These are phyloP conservation scores for Delichon dasypus DNA, from an alignment of 2,797 vertebrate species.

Conservation along the genomic window DNA sequence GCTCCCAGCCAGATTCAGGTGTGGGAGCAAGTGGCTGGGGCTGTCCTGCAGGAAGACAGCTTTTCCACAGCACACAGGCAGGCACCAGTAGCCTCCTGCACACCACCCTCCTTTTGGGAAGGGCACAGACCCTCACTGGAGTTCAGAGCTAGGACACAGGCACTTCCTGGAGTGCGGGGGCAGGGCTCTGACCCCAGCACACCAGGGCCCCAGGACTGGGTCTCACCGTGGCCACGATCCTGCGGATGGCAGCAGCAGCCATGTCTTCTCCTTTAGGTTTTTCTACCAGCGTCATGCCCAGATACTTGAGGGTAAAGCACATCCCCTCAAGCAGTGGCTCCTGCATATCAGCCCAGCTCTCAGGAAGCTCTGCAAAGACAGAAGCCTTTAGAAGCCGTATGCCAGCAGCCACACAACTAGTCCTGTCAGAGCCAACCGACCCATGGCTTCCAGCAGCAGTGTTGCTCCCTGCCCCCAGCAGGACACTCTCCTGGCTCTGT, in stretches of 20 bases:
- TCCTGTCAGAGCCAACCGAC: neutral
- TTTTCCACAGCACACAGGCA: neutral
- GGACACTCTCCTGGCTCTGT: neutral
- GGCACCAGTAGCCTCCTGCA: neutral
- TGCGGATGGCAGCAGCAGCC: conserved; percentile 87
- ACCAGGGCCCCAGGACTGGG: neutral
- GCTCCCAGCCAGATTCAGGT: neutral
- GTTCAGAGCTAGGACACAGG: neutral
- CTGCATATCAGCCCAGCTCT: conserved; percentile 90
- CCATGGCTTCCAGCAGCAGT: neutral
- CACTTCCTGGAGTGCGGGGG: neutral
- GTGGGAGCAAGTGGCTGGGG: rapidly evolving
- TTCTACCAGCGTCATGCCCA: conserved; percentile 93
- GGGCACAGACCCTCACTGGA: neutral
- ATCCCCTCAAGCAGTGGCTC: conserved; percentile 89
- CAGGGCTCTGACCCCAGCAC: neutral
- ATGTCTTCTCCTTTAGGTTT: conserved; percentile 93
- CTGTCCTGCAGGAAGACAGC: neutral
- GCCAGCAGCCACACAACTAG: neutral
- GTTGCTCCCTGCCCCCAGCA: neutral
- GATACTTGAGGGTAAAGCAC: conserved; percentile 89
- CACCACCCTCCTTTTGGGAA: rapidly evolving
- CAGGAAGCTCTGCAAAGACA: conserved; percentile 80
- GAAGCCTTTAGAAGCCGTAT: neutral
- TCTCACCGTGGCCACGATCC: conserved; percentile 87